Conservation (phyloP, 2,113 vertebrate genomes). For the Terrapene triunguis region DNA sequence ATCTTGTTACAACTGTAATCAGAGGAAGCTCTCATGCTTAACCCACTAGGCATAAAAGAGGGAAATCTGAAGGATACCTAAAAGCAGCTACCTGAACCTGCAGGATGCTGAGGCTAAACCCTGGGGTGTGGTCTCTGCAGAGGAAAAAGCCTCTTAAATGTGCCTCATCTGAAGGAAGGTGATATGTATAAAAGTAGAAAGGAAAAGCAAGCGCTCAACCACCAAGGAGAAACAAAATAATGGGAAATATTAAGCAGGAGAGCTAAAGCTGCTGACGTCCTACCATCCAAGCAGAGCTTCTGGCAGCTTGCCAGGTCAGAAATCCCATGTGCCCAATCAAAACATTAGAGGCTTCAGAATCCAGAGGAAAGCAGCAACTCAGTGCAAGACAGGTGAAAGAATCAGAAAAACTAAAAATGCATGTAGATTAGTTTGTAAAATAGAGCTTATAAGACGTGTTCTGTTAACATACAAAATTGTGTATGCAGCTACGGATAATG, state of each 20-base stretch:
- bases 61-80: background rate
- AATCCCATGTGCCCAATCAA: background rate
- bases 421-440: background rate
- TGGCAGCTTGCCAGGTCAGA: background rate
- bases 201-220: background rate
- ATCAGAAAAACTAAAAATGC: background rate
- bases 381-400: background rate
- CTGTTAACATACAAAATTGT: background rate
- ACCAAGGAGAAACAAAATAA: background rate
- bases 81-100: background rate
- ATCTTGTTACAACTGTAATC: background rate
- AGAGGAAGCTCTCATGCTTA: background rate
- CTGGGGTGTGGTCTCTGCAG: background rate
- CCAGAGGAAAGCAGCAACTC: background rate
- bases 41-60: background rate
- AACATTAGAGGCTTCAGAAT: background rate
- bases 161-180: rapidly evolving
- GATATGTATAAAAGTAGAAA: background rate
- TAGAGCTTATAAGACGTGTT: background rate
- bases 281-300: background rate
- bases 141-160: background rate
- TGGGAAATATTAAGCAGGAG: background rate
- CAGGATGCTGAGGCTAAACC: background rate
- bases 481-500: background rate
- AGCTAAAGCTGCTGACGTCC: background rate